Evolutionary conservation across 2,113 vertebrate genomes (phyloP), one percentile per base, ranked within the genome.

Genomic region (Capreolus pygargus): DNA sequence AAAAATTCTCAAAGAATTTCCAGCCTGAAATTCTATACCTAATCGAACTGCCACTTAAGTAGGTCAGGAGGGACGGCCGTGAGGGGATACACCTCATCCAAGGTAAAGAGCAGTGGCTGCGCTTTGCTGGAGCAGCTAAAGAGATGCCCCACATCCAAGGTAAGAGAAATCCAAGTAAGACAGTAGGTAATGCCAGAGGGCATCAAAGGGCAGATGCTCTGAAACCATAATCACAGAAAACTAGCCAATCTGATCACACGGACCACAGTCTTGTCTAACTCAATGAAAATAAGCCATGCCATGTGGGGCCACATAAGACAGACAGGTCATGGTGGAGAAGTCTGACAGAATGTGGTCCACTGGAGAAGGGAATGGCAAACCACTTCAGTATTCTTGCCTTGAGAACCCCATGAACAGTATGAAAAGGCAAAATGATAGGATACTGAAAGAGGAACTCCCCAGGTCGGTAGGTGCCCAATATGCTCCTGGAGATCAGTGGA

Each of bases 271-370:
- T 36, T 67, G 64, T 36, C n/a, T 70, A 70, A 36, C n/a, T 23
- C 19, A 12, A 12, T 70, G n/a, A 12, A 70, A 70, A n/a, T 36
- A 70, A 36, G 4, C 5, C 64, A 70, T 36, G n/a, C 64, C 1
- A 0, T 21, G 19, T 23, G 11, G 64, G n/a, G n/a, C n/a, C 64
- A 70, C 17, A n/a, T n/a, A 70, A 23, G n/a, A 70, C 0, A 0
- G 33, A 36, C 5, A 2, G 64, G n/a, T 36, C 64, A 70, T 36
- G n/a, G n/a, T 70, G 64, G n/a, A 70, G 9, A 70, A 5, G 17
- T 21, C n/a, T 36, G 64, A 36, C 2, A 70, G 16, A 70, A 70
- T 21, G 64, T 36, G 17, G 4, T 11, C 64, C 64, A 70, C 17
- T 36, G n/a, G 17, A 70, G 5, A 70, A 36, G 9, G 1, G 17